A percentile compares a stretch with the other conserved stretches of the same genome.
Evolutionary conservation across 2,888 invertebrate genomes (phyloP).

Genomic region (Criorhina ranunculi): DNA sequence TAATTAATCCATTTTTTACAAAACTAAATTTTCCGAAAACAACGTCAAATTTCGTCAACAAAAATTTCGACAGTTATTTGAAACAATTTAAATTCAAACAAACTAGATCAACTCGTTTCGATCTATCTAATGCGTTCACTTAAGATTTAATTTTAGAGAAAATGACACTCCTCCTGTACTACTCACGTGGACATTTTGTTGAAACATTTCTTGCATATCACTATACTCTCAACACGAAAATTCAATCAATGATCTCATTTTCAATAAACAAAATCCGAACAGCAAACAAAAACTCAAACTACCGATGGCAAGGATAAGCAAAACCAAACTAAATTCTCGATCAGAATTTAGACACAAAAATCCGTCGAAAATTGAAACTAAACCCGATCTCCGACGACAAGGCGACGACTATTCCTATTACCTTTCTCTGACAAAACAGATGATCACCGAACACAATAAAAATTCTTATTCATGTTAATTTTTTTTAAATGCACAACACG

Average conservation of each 20-base stretch:
- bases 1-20: no score
- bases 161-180: no score
- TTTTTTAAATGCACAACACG: constrained; percentile 59
- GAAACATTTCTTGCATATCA: constrained; percentile 44
- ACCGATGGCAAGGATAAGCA: constrained; percentile 42
- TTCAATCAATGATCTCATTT: constrained; percentile 35
- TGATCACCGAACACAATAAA: constrained; percentile 50
- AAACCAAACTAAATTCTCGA: constrained; percentile 36
- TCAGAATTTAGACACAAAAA: background rate
- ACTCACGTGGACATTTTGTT: constrained; percentile 59
- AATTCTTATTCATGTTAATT: constrained; percentile 55
- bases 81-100: no score
- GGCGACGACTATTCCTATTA: constrained; percentile 49
- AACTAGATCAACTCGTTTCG: no score
- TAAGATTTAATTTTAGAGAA: no score
- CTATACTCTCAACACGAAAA: constrained; percentile 15
- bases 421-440: constrained; percentile 30
- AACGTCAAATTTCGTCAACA: no score
- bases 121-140: no score
- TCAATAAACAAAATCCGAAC: background rate
- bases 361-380: constrained; percentile 6
- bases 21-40: no score
- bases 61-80: no score
- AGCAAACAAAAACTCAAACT: background rate
- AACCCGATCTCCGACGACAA: constrained; percentile 29